phyloP scores from a whole-genome alignment of 2,888 invertebrate species.

The Clanis bilineata region DNA sequence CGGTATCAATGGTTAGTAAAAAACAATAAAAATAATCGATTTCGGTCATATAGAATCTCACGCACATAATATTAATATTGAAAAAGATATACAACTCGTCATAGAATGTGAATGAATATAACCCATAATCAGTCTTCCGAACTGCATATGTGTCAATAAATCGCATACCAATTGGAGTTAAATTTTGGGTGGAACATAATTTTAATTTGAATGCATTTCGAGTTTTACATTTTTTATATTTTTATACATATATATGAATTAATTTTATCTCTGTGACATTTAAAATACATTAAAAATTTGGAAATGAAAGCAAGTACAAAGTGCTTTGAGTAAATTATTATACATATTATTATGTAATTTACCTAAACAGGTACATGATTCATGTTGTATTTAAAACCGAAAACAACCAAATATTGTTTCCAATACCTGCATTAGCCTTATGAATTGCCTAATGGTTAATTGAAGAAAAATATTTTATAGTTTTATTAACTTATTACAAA shows the following conservation, averaged over 20 bases:
- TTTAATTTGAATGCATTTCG: slow-evolving; percentile 4
- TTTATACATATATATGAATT: slow-evolving; percentile 28
- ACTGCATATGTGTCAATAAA: background rate
- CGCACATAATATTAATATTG: background rate
- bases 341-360: slow-evolving; percentile 28
- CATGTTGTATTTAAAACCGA: slow-evolving; percentile 65
- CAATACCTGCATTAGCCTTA: slow-evolving; percentile 79
- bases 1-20: background rate
- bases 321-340: slow-evolving; percentile 67
- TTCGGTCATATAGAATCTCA: slow-evolving; percentile 3
- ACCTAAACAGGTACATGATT: slow-evolving; percentile 53
- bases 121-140: background rate
- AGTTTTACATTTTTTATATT: slow-evolving; percentile 26
- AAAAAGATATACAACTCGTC: background rate
- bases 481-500: slow-evolving; percentile 82
- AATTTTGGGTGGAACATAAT: background rate
- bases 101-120: background rate
- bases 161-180: slow-evolving; percentile 3
- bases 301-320: slow-evolving; percentile 72
- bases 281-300: slow-evolving; percentile 34
- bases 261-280: slow-evolving; percentile 15
- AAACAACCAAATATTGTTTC: slow-evolving; percentile 78
- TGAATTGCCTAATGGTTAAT: slow-evolving; percentile 77
- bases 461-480: slow-evolving; percentile 80
- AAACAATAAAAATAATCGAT: background rate